phyloP scores from a whole-genome alignment of 2,888 invertebrate genomes.

The Capitulum mitella region DNA sequence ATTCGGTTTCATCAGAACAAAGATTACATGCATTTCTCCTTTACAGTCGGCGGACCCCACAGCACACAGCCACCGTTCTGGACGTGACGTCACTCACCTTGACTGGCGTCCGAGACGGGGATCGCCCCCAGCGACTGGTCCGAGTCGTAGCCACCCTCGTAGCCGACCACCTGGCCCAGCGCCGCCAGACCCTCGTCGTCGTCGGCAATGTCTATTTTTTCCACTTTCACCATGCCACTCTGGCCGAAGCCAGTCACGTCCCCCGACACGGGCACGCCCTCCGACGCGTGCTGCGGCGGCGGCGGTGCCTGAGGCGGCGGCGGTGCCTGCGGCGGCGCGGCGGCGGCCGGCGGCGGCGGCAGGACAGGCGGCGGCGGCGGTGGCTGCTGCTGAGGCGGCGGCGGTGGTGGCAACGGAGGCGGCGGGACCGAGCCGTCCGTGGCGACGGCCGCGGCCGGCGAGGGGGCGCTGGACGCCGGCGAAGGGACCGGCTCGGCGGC shows the following conservation, averaged over 20 bases:
- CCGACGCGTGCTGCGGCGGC: neutral
- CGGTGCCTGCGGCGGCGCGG: neutral
- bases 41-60: no score
- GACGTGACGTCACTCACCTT: neutral
- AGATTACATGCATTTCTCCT: no score
- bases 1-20: no score
- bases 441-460: neutral
- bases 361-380: neutral
- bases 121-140: constrained; percentile 3
- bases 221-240: constrained; percentile 1
- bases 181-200: constrained; percentile 7
- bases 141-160: constrained; percentile 1
- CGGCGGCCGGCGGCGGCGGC: neutral
- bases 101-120: neutral
- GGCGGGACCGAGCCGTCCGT: neutral
- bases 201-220: constrained; percentile 8
- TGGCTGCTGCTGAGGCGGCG: neutral
- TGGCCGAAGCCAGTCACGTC: neutral
- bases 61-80: no score
- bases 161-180: neutral
- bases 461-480: neutral
- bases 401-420: neutral
- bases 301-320: neutral
- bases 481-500: neutral
- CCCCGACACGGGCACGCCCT: neutral